These are phyloP conservation scores for Phengaris alcon DNA, from an alignment of 2,888 invertebrate genomes.

Conservation along the genomic window DNA sequence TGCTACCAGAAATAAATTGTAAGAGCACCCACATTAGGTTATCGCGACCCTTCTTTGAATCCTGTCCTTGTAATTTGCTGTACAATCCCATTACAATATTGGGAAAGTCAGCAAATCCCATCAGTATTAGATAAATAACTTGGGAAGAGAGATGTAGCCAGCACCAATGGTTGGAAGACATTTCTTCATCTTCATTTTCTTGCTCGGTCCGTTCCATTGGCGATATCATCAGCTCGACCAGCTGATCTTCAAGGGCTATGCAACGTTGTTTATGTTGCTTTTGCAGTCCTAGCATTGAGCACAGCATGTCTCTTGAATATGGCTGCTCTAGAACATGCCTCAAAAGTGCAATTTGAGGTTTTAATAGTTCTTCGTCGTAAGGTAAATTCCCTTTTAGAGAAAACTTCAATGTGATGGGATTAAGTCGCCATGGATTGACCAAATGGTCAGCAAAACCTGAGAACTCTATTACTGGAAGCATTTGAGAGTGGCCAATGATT, in stretches of 20 bases:
- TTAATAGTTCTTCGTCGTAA: constrained; percentile 91
- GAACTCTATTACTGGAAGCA: constrained; percentile 96
- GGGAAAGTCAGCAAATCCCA: constrained; percentile 95
- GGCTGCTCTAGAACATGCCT: constrained; percentile 96
- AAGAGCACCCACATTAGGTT: constrained; percentile 99
- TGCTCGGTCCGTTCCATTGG: constrained; percentile 95
- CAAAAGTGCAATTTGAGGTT: constrained; percentile 92
- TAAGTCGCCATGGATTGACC: constrained; percentile 95
- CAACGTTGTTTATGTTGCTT: constrained; percentile 95
- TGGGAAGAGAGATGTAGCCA: constrained; percentile 97
- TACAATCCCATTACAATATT: constrained; percentile 94
- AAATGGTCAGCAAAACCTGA: constrained; percentile 93
- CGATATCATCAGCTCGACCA: constrained; percentile 92
- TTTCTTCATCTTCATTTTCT: constrained; percentile 79
- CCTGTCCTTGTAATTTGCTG: constrained; percentile 88
- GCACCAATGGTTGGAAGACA: constrained; percentile 86
- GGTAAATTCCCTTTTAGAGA: constrained; percentile 86
- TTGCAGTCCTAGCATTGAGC: constrained; percentile 94
- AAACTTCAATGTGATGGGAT: constrained; percentile 86
- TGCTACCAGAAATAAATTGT: constrained; percentile 98
- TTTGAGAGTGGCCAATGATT: constrained; percentile 91
- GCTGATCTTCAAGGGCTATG: constrained; percentile 93
- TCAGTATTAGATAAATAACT: constrained; percentile 95
- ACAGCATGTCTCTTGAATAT: constrained; percentile 97
- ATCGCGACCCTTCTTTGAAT: constrained; percentile 93